A percentile compares a stretch with the other conserved stretches of the same genome.
These are phyloP conservation scores for Whitmania pigra DNA, from an alignment of 1,140 invertebrate genomes.

Conservation along the genomic window DNA sequence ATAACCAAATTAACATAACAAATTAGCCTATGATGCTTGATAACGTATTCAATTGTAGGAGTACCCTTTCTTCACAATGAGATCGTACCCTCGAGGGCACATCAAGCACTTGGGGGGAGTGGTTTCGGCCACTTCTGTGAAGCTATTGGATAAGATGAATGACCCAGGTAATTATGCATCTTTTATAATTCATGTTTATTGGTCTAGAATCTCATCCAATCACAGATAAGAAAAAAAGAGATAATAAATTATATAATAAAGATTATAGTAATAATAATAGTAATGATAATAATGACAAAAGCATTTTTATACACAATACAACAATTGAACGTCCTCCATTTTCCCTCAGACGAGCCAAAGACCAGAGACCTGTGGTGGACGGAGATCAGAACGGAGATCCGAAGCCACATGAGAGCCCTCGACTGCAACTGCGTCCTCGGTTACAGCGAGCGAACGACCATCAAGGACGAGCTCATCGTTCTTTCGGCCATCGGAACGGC, in stretches of 20 bases:
- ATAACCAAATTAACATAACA: too few relatives aligned
- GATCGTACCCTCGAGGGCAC: constrained; percentile 72
- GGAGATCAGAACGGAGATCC: constrained; percentile 79
- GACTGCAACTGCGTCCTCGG: constrained; percentile 86
- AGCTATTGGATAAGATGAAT: constrained; percentile 62
- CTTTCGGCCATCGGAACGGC: constrained; percentile 84
- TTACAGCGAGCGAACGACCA: constrained; percentile 74
- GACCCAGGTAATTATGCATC: constrained; percentile 41
- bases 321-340: not conserved
- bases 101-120: constrained; percentile 77
- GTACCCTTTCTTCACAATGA: constrained; percentile 88
- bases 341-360: constrained; percentile 69
- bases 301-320: not conserved
- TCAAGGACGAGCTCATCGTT: constrained; percentile 87
- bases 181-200: too few relatives aligned
- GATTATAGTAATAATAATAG: too few relatives aligned
- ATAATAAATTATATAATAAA: too few relatives aligned
- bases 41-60: constrained; percentile 63
- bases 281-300: not conserved
- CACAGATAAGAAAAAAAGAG: too few relatives aligned
- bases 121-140: constrained; percentile 59
- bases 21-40: not conserved
- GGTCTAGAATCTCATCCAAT: too few relatives aligned
- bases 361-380: constrained; percentile 87
- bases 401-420: constrained; percentile 74